Evolutionary conservation across 2,113 vertebrate species (phyloP).

Genomic region (Nothocercus nigrocapillus): DNA sequence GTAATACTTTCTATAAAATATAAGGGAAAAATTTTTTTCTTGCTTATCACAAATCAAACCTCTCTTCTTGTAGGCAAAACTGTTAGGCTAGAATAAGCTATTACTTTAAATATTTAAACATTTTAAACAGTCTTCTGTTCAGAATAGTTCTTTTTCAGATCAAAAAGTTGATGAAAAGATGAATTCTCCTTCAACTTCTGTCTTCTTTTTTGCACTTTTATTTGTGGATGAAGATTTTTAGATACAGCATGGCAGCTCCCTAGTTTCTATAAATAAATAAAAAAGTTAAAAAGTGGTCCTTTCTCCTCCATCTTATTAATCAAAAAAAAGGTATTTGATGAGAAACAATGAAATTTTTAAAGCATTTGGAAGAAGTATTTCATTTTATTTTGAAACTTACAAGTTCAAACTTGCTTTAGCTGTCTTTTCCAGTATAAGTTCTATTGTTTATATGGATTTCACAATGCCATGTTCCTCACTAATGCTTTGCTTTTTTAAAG

Average conservation of each 20-base stretch:
- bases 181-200: conserved; percentile 12
- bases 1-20: not conserved
- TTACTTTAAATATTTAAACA: not conserved
- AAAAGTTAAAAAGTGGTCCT: not conserved
- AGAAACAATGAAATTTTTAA: not conserved
- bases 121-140: not conserved
- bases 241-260: not conserved
- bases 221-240: not conserved
- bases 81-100: not conserved
- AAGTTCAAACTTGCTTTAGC: not conserved
- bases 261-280: not conserved
- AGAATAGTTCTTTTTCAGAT: not conserved
- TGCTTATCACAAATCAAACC: not conserved
- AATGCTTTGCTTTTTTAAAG: not conserved
- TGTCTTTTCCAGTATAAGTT: not conserved
- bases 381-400: not conserved
- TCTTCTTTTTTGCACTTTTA: not conserved
- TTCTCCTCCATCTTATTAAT: not conserved
- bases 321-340: not conserved
- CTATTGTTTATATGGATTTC: not conserved
- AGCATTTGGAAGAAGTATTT: not conserved
- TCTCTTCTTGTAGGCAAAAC: not conserved
- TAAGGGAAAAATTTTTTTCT: not conserved
- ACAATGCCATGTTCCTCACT: not conserved
- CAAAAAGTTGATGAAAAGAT: not conserved